phyloP scores from a whole-genome alignment of 2,113 vertebrate genomes.

The Bufo gargarizans region DNA sequence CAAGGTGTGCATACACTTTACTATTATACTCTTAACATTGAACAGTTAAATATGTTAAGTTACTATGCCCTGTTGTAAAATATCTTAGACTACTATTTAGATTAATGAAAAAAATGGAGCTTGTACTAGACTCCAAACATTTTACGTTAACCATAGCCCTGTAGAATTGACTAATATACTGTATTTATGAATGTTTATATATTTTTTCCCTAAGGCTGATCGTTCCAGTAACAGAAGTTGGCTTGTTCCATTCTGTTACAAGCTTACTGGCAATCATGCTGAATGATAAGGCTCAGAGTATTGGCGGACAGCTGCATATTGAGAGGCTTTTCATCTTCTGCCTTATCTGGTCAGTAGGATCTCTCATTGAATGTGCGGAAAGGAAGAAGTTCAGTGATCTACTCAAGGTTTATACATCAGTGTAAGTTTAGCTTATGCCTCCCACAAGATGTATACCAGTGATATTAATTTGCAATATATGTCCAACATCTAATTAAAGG shows the following conservation, averaged over 20 bases:
- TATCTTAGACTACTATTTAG: neutral
- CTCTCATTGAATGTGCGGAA: slow-evolving; percentile 41
- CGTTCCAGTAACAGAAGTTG: slow-evolving; percentile 57
- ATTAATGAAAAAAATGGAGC: too few species aligned
- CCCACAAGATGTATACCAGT: neutral
- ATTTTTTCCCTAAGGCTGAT: slow-evolving; percentile 10
- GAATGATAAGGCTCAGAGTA: slow-evolving; percentile 58
- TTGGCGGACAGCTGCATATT: slow-evolving; percentile 57
- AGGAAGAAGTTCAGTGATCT: slow-evolving; percentile 56
- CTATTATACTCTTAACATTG: neutral
- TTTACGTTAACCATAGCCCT: neutral
- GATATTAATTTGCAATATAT: neutral
- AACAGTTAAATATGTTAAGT: neutral
- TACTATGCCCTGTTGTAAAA: neutral
- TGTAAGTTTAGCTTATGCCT: slow-evolving; percentile 32
- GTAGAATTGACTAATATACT: neutral
- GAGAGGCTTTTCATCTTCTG: slow-evolving; percentile 58
- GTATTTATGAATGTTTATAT: neutral
- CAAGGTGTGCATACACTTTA: too few species aligned
- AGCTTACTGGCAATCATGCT: slow-evolving; percentile 51
- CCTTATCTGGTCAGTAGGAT: slow-evolving; percentile 55
- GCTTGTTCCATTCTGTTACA: slow-evolving; percentile 50
- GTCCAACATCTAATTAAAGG: neutral
- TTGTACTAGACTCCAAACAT: too few species aligned
- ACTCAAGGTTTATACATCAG: slow-evolving; percentile 51